Conservation (phyloP, 1,140 invertebrate genomes). For the Globodera rostochiensis region DNA sequence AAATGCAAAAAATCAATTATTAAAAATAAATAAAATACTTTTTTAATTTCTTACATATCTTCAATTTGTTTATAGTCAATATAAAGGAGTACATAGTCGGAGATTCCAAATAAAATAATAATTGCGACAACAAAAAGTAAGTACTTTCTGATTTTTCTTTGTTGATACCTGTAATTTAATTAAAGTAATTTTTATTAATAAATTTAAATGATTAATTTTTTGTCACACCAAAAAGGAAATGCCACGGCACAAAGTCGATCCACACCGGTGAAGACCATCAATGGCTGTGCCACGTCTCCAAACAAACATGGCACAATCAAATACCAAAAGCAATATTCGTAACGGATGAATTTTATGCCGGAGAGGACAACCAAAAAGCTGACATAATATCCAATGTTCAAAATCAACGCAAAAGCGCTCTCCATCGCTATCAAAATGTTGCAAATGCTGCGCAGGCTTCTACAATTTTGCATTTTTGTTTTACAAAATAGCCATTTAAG, state of each 20-base stretch:
- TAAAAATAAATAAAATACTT: neutral
- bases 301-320: neutral
- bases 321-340: neutral
- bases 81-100: neutral
- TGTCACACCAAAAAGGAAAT: neutral
- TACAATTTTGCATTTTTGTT: neutral
- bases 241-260: constrained; percentile 1
- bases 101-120: neutral
- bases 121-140: neutral
- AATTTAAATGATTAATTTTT: neutral
- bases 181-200: no score
- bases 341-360: neutral
- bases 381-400: neutral
- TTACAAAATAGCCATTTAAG: neutral
- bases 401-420: neutral
- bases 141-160: neutral
- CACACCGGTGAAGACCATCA: neutral
- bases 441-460: neutral
- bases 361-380: neutral
- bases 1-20: neutral
- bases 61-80: neutral
- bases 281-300: neutral
- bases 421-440: constrained; percentile 7
- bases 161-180: neutral
- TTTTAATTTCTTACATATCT: neutral